A percentile compares a stretch with the other conserved stretches of the same genome.
phyloP scores from a whole-genome alignment of 2,888 invertebrate species.

The Arge pagana region DNA sequence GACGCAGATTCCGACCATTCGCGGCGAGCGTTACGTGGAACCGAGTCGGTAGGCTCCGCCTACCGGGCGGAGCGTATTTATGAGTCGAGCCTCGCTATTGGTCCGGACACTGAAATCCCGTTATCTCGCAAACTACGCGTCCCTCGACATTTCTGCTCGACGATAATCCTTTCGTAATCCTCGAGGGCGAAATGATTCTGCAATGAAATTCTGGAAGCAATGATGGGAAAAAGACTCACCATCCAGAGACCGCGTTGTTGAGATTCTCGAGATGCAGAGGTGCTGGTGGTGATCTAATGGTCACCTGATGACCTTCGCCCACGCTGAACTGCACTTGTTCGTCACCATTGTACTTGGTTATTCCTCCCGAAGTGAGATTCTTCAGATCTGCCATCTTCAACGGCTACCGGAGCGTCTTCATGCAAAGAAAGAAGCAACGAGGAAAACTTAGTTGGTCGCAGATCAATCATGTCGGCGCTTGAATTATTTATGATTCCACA shows the following conservation, averaged over 20 bases:
- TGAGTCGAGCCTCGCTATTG: neutral
- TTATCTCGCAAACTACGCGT: too few species aligned
- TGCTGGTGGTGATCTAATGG: constrained; percentile 56
- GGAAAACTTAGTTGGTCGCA: too few species aligned
- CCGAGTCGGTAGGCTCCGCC: too few species aligned
- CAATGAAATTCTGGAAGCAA: constrained; percentile 7
- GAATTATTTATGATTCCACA: too few species aligned
- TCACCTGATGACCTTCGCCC: constrained; percentile 52
- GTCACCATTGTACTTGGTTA: constrained; percentile 51
- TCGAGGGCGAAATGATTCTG: neutral
- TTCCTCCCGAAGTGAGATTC: constrained; percentile 45
- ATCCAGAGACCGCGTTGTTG: constrained; percentile 69
- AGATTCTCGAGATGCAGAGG: constrained; percentile 64
- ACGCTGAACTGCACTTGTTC: constrained; percentile 55
- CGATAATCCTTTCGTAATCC: neutral
- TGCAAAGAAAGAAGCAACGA: constrained; percentile 27
- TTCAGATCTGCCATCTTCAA: constrained; percentile 51
- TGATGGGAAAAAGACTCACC: constrained; percentile 57
- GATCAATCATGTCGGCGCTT: too few species aligned
- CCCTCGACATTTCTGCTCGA: too few species aligned
- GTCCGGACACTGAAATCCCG: neutral
- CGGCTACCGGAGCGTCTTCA: constrained; percentile 27
- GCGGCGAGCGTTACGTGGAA: too few species aligned
- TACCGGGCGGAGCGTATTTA: neutral
- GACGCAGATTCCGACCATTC: neutral